Evolutionary conservation across 2,888 invertebrate species (phyloP).

Genomic region (Melitaea athalia): DNA sequence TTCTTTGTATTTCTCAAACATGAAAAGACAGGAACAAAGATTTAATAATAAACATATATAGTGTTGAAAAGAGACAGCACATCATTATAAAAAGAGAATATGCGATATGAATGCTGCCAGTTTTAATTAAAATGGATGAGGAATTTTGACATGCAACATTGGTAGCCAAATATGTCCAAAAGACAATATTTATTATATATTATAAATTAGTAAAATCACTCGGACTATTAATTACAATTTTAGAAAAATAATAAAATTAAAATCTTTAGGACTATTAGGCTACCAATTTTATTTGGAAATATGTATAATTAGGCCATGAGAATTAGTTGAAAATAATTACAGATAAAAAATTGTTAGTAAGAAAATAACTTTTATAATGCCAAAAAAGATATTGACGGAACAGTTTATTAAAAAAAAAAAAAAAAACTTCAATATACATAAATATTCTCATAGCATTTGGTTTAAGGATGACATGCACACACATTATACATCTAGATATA

Average conservation of each 20-base stretch:
- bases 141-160: constrained; percentile 56
- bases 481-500: not conserved
- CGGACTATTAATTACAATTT: constrained; percentile 8
- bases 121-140: constrained; percentile 36
- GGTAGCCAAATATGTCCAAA: constrained; percentile 79
- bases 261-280: constrained; percentile 57
- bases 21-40: too few species aligned
- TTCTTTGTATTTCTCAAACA: not conserved
- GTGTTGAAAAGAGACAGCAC: constrained; percentile 4
- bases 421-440: not conserved
- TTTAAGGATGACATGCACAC: not conserved
- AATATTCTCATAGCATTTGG: not conserved
- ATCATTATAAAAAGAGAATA: not conserved
- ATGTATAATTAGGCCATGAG: constrained; percentile 9
- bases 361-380: not conserved
- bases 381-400: too few species aligned
- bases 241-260: not conserved
- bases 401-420: not conserved
- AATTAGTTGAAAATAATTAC: constrained; percentile 3
- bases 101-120: constrained; percentile 6
- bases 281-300: constrained; percentile 61
- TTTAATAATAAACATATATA: not conserved
- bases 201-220: constrained; percentile 33
- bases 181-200: constrained; percentile 69
- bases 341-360: not conserved